Conservation (phyloP, 2,888 invertebrate genomes). For the Nomada hirtipes region DNA sequence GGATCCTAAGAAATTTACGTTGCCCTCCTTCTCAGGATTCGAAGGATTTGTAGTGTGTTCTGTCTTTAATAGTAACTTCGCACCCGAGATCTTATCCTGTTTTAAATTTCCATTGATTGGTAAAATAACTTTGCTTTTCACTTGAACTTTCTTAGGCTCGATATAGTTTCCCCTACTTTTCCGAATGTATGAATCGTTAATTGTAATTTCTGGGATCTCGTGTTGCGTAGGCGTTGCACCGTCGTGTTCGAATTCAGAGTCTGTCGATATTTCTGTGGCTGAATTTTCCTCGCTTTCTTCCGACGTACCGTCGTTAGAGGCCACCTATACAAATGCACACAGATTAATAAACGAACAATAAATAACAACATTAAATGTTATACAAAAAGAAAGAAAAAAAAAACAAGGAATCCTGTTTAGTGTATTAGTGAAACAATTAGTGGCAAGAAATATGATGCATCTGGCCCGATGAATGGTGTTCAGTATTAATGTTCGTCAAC, state of each 20-base stretch:
- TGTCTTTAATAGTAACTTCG: conserved; percentile 35
- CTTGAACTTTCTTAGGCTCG: conserved; percentile 87
- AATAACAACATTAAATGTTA: conserved; percentile 45
- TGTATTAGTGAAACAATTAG: conserved; percentile 57
- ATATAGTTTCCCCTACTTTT: conserved; percentile 85
- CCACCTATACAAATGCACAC: conserved; percentile 85
- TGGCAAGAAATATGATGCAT: conserved; percentile 41
- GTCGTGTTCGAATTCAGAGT: conserved; percentile 96
- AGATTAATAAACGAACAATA: conserved; percentile 7
- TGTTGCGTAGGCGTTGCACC: conserved; percentile 89
- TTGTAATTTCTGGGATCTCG: conserved; percentile 91
- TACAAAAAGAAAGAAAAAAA: not conserved
- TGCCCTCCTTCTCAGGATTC: conserved; percentile 43
- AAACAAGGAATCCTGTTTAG: conserved; percentile 49
- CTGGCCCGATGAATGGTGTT: conserved; percentile 13
- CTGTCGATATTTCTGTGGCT: conserved; percentile 96
- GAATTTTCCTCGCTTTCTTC: conserved; percentile 92
- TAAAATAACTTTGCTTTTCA: conserved; percentile 85
- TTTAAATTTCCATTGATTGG: conserved; percentile 83
- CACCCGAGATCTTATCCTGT: conserved; percentile 65
- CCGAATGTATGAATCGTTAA: conserved; percentile 88
- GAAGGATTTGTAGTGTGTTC: conserved; percentile 11
- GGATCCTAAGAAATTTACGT: conserved; percentile 32
- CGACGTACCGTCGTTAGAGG: conserved; percentile 88
- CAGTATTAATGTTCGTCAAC: not conserved